Conservation (phyloP, 2,888 invertebrate species). For the Drosophila histrio region DNA sequence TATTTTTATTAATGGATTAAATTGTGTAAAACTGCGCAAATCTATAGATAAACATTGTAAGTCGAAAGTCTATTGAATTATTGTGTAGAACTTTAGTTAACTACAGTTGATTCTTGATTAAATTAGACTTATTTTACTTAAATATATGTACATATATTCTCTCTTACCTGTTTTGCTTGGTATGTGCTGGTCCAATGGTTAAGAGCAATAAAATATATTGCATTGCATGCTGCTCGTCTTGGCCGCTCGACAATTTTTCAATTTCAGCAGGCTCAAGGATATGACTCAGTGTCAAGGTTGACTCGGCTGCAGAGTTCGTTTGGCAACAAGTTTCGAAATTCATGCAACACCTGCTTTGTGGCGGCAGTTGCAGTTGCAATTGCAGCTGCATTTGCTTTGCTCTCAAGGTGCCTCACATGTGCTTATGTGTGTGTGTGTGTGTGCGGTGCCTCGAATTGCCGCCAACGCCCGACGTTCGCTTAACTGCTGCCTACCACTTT, state of each 20-base stretch:
- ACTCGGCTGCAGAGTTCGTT: conserved; percentile 40
- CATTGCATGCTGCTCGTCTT: background rate
- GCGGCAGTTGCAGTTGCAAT: conserved; percentile 8
- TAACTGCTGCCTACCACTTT: conserved; percentile 71
- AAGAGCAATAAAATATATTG: conserved; percentile 14
- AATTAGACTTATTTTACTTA: no score
- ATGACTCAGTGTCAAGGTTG: conserved; percentile 65
- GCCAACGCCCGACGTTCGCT: conserved; percentile 29
- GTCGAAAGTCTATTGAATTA: no score
- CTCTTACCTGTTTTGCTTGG: background rate
- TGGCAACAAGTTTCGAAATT: conserved; percentile 67
- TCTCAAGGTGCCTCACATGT: conserved; percentile 53
- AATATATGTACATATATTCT: background rate
- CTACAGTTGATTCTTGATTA: no score
- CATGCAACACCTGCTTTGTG: conserved; percentile 41
- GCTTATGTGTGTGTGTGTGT: background rate
- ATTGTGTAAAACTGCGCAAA: no score
- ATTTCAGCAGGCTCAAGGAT: conserved; percentile 70
- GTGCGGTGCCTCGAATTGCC: conserved; percentile 13
- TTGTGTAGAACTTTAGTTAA: no score
- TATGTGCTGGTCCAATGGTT: background rate
- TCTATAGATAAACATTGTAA: no score
- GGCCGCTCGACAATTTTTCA: conserved; percentile 60
- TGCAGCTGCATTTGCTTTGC: conserved; percentile 38
- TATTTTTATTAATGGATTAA: no score